Conservation (phyloP, 2,797 vertebrate genomes). For the Sebastes itinus region DNA sequence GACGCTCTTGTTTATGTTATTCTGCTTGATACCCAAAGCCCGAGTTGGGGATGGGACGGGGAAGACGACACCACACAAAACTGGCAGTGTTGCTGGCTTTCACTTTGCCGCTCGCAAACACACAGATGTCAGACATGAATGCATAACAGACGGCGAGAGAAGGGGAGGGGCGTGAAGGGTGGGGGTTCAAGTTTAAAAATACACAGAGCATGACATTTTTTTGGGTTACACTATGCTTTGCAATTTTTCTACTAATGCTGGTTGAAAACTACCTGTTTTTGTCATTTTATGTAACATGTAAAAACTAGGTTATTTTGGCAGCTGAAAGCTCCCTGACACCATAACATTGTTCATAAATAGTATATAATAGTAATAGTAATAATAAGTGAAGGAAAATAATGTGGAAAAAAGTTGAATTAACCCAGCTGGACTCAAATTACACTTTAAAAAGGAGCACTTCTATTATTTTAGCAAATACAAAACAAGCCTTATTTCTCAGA, state of each 20-base stretch:
- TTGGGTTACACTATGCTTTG: conserved; percentile 29
- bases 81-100: conserved; percentile 62
- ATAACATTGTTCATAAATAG: background rate
- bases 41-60: conserved; percentile 10
- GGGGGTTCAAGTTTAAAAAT: conserved; percentile 76
- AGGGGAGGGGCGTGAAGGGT: conserved; percentile 34
- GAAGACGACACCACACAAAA: conserved; percentile 51
- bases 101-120: conserved; percentile 70
- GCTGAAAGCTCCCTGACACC: background rate
- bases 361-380: background rate
- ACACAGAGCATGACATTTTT: conserved; percentile 53
- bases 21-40: conserved; percentile 27
- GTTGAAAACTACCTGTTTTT: background rate
- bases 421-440: background rate
- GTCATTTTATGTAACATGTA: background rate
- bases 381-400: background rate
- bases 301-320: background rate
- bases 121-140: conserved; percentile 83
- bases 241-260: background rate
- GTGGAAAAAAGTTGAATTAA: background rate
- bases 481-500: background rate
- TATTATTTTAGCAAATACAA: background rate
- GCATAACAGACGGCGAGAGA: conserved; percentile 69
- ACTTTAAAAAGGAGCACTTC: background rate
- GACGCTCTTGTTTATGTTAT: conserved; percentile 20